Evolutionary conservation across 2,797 vertebrate species (phyloP).

Genomic region (Falco cherrug): DNA sequence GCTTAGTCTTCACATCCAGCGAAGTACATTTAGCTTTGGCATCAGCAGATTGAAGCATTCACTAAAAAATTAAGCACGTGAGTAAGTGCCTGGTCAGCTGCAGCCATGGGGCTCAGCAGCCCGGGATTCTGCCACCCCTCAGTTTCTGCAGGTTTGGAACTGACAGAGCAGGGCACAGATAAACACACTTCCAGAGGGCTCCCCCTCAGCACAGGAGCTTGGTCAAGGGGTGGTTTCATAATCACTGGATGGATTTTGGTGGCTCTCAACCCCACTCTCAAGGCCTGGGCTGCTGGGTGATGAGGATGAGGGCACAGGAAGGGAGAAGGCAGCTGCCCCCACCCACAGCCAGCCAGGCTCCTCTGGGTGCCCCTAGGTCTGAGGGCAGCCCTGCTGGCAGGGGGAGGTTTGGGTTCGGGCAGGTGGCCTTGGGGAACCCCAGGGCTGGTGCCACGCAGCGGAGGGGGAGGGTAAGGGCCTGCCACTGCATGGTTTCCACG

Average conservation of each 20-base stretch:
- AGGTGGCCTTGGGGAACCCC: not conserved
- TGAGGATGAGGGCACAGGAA: not conserved
- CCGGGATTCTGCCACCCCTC: too few species aligned
- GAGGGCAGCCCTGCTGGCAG: accelerated
- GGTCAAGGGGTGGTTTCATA: not conserved
- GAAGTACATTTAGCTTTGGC: not conserved
- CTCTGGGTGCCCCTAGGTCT: not conserved
- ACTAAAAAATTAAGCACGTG: not conserved
- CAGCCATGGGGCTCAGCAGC: not conserved
- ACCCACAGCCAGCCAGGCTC: not conserved
- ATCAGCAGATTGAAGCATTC: not conserved
- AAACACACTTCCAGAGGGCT: not conserved
- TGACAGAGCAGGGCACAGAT: too few species aligned
- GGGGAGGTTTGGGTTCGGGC: not conserved
- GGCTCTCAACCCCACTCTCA: not conserved
- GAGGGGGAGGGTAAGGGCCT: not conserved
- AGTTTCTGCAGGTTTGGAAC: not conserved
- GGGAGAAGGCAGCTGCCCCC: not conserved
- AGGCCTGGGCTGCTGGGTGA: not conserved
- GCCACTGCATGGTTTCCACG: not conserved
- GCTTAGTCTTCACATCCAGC: not conserved
- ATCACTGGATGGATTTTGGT: not conserved
- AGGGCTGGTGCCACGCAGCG: not conserved
- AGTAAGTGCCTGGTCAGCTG: not conserved
- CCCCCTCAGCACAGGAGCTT: not conserved